Evolutionary conservation across 1,140 invertebrate species (phyloP).

Genomic region (Drosophila bocqueti): DNA sequence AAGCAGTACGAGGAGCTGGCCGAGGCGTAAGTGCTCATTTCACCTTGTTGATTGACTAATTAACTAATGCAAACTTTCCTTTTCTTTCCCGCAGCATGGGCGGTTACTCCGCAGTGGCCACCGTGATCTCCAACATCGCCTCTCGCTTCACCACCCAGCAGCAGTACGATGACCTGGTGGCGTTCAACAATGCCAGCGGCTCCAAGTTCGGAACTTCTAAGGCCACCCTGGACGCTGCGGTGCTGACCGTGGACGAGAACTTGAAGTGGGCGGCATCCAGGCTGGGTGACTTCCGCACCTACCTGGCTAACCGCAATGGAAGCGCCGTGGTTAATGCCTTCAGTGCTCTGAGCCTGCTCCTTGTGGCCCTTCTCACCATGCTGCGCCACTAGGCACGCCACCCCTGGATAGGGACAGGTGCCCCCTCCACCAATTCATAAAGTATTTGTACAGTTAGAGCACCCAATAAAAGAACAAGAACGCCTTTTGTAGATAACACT

Average conservation of each 20-base stretch:
- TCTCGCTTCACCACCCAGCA: constrained; percentile 84
- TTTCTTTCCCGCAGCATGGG: constrained; percentile 67
- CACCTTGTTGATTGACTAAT: background rate
- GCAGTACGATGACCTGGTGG: constrained; percentile 74
- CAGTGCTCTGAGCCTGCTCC: constrained; percentile 62
- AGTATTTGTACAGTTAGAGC: constrained; percentile 55
- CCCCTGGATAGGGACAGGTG: background rate
- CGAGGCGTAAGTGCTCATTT: constrained; percentile 85
- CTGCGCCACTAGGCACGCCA: constrained; percentile 47
- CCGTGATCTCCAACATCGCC: constrained; percentile 85
- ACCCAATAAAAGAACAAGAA: constrained; percentile 24
- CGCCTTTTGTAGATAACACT: constrained; percentile 44
- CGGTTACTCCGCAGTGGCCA: constrained; percentile 83
- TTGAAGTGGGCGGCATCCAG: constrained; percentile 55
- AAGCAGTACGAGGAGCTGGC: constrained; percentile 76
- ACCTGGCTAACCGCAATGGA: constrained; percentile 53
- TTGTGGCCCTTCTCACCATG: constrained; percentile 61
- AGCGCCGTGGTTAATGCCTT: constrained; percentile 59
- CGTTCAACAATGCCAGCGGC: constrained; percentile 55
- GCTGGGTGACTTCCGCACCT: constrained; percentile 57
- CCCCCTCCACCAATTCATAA: constrained; percentile 27
- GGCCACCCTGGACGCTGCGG: constrained; percentile 56
- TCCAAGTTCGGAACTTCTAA: constrained; percentile 60
- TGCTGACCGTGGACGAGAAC: constrained; percentile 56
- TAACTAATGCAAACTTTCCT: background rate